A percentile compares a stretch with the other conserved stretches of the same genome.
These are phyloP conservation scores for Drosophila albomicans DNA, from an alignment of 1,140 invertebrate genomes.

Conservation along the genomic window DNA sequence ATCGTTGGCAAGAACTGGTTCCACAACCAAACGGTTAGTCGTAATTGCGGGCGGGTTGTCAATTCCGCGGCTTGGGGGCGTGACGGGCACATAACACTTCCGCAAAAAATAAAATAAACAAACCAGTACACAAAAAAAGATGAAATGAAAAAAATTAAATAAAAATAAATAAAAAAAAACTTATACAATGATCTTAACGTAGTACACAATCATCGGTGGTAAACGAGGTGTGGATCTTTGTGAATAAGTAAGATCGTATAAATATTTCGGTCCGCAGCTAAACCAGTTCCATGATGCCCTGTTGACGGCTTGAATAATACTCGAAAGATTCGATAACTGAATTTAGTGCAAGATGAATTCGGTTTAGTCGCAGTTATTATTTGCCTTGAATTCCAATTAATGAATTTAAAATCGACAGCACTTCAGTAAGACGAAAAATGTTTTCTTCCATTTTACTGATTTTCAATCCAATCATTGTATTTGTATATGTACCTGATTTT, in stretches of 20 bases:
- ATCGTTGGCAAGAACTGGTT: conserved; percentile 28
- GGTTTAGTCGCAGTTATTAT: conserved; percentile 30
- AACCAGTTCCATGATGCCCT: conserved; percentile 56
- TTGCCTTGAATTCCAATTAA: conserved; percentile 35
- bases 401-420: conserved; percentile 4
- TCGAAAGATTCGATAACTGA: conserved; percentile 30
- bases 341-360: conserved; percentile 58
- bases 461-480: background rate
- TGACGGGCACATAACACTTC: conserved; percentile 64
- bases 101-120: conserved; percentile 55
- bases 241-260: conserved; percentile 8
- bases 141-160: conserved; percentile 32
- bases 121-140: conserved; percentile 51
- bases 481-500: conserved; percentile 25
- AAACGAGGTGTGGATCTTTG: conserved; percentile 46
- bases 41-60: conserved; percentile 53
- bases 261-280: conserved; percentile 30
- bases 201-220: conserved; percentile 20
- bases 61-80: conserved; percentile 30
- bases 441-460: background rate
- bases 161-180: conserved; percentile 28
- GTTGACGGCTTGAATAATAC: conserved; percentile 35
- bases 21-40: conserved; percentile 34
- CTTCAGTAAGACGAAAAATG: conserved; percentile 32
- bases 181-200: conserved; percentile 62